A percentile compares a stretch with the other conserved stretches of the same genome.
Conservation (phyloP, 2,888 invertebrate genomes). For the Monoplex corrugatus region DNA sequence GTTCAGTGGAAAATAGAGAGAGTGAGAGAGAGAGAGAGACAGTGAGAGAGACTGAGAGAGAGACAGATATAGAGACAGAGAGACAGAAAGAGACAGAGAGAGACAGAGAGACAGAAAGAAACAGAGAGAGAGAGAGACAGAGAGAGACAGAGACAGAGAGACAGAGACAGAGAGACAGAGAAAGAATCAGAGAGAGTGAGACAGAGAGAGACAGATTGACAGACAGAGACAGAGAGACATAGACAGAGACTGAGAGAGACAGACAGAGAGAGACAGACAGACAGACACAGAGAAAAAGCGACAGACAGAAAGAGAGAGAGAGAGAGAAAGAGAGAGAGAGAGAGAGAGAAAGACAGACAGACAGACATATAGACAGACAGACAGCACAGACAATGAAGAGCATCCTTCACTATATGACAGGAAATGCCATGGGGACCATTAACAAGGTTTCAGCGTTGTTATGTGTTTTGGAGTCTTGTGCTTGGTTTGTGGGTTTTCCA, state of each 20-base stretch:
- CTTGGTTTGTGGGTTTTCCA: too few relatives aligned
- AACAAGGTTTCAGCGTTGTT: too few relatives aligned
- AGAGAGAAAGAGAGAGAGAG: not conserved
- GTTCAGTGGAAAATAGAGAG: too few relatives aligned
- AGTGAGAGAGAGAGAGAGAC: conserved; percentile 37
- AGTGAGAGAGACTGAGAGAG: conserved; percentile 40
- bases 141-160: not conserved
- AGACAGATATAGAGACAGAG: too few relatives aligned
- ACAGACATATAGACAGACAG: too few relatives aligned
- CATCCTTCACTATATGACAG: too few relatives aligned
- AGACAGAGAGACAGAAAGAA: conserved; percentile 31
- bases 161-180: not conserved
- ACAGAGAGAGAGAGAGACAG: not conserved
- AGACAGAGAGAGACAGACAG: not conserved
- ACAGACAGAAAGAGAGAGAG: not conserved
- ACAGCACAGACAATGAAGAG: too few relatives aligned
- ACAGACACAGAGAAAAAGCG: not conserved
- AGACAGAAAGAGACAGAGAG: conserved; percentile 40
- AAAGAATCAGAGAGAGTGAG: not conserved
- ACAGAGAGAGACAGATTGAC: not conserved
- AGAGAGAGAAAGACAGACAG: not conserved
- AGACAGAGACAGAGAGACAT: not conserved
- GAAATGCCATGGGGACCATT: too few relatives aligned
- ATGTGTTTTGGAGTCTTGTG: too few relatives aligned
- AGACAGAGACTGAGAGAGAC: not conserved